phyloP scores from a whole-genome alignment of 2,797 vertebrate species.

The Crocodylus rhombifer region DNA sequence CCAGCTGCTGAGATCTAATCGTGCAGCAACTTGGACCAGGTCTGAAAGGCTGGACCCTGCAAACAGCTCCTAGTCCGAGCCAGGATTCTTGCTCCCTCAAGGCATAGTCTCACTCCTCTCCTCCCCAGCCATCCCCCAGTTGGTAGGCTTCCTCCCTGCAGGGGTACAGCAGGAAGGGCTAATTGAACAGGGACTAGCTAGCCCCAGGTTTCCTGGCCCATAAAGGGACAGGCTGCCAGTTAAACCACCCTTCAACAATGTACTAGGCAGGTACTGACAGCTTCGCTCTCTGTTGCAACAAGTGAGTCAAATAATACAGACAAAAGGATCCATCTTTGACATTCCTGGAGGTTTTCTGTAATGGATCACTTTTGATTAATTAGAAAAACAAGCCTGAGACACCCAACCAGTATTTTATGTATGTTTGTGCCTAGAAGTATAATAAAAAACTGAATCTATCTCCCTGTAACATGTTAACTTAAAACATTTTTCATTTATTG shows the following conservation, averaged over 20 bases:
- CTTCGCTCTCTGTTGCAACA: slow-evolving; percentile 74
- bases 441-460: slow-evolving; percentile 16
- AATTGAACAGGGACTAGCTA: slow-evolving; percentile 18
- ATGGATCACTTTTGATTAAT: slow-evolving; percentile 75
- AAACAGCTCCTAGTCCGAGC: no score
- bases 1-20: no score
- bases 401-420: slow-evolving; percentile 59
- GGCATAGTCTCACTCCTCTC: neutral
- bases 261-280: slow-evolving; percentile 73
- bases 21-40: no score
- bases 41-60: no score
- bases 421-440: slow-evolving; percentile 36
- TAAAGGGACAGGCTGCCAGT: slow-evolving; percentile 52
- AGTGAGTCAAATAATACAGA: slow-evolving; percentile 55
- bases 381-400: slow-evolving; percentile 71
- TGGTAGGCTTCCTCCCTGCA: neutral
- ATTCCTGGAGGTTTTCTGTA: slow-evolving; percentile 75
- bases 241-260: slow-evolving; percentile 72
- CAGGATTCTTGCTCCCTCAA: neutral
- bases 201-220: slow-evolving; percentile 58
- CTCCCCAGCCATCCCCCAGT: neutral
- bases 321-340: slow-evolving; percentile 74
- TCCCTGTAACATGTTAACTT: slow-evolving; percentile 1
- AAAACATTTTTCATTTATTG: slow-evolving; percentile 30
- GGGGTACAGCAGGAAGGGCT: slow-evolving; percentile 11